phyloP scores from a whole-genome alignment of 2,888 invertebrate species.

The Cephus pygmeus region DNA sequence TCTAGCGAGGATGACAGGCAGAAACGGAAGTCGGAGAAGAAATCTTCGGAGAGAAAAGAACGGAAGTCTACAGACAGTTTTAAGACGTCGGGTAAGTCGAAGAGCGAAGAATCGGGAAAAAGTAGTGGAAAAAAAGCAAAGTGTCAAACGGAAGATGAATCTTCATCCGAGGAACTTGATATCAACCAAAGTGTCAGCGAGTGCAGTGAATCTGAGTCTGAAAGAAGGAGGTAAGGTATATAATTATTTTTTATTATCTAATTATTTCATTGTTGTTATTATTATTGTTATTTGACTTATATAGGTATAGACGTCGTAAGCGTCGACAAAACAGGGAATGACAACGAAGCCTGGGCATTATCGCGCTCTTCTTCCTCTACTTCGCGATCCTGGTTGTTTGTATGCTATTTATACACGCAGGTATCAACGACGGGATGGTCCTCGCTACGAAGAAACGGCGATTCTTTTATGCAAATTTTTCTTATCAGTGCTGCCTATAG shows the following conservation, averaged over 20 bases:
- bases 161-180: conserved; percentile 37
- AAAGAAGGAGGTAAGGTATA: conserved; percentile 42
- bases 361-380: conserved; percentile 70
- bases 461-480: conserved; percentile 2
- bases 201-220: conserved; percentile 44
- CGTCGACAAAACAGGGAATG: conserved; percentile 64
- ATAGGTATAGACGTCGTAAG: conserved; percentile 56
- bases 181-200: conserved; percentile 38
- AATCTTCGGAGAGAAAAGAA: conserved; percentile 16
- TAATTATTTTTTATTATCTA: neutral
- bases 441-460: conserved; percentile 55
- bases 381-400: conserved; percentile 69
- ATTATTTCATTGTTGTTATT: conserved; percentile 30
- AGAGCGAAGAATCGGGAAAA: conserved; percentile 42
- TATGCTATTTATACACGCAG: conserved; percentile 70
- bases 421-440: conserved; percentile 70
- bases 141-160: conserved; percentile 42
- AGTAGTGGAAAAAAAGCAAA: conserved; percentile 43
- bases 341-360: conserved; percentile 71
- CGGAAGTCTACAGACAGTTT: conserved; percentile 9
- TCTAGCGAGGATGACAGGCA: conserved; percentile 28
- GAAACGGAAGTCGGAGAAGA: conserved; percentile 27
- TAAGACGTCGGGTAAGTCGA: conserved; percentile 21
- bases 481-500: conserved; percentile 7
- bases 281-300: conserved; percentile 29